phyloP scores from a whole-genome alignment of 2,797 vertebrate genomes.

The Siniperca obscura region DNA sequence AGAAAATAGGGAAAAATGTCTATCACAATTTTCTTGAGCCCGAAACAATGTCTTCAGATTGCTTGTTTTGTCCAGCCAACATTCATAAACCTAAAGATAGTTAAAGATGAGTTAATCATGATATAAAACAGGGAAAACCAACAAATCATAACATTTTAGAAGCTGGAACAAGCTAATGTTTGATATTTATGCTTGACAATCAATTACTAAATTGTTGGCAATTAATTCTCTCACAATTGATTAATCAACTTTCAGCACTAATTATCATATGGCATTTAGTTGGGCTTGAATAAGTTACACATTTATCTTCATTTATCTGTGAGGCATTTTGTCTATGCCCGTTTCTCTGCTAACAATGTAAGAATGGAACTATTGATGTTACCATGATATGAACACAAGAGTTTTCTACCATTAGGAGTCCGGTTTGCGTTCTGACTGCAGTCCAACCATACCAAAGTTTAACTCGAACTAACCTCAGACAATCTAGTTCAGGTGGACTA shows the following conservation, averaged over 20 bases:
- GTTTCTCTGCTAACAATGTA: constrained; percentile 4
- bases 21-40: neutral
- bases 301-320: neutral
- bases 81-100: neutral
- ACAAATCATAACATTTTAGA: too few relatives aligned
- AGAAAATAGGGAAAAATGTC: neutral
- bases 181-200: neutral
- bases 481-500: constrained; percentile 3
- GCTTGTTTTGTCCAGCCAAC: neutral
- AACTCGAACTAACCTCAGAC: neutral
- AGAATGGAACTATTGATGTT: neutral
- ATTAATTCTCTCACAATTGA: neutral
- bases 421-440: neutral
- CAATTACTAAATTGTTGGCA: neutral
- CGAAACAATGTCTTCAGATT: neutral
- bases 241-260: neutral
- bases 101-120: neutral
- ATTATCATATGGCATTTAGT: neutral
- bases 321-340: neutral
- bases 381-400: neutral
- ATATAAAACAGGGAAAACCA: neutral
- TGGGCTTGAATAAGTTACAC: neutral
- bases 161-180: neutral
- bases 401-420: constrained; percentile 16
- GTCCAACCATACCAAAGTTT: neutral